A percentile compares a stretch with the other conserved stretches of the same genome.
Evolutionary conservation across 2,797 vertebrate genomes (phyloP).

Genomic region (Syngnathus acus): DNA sequence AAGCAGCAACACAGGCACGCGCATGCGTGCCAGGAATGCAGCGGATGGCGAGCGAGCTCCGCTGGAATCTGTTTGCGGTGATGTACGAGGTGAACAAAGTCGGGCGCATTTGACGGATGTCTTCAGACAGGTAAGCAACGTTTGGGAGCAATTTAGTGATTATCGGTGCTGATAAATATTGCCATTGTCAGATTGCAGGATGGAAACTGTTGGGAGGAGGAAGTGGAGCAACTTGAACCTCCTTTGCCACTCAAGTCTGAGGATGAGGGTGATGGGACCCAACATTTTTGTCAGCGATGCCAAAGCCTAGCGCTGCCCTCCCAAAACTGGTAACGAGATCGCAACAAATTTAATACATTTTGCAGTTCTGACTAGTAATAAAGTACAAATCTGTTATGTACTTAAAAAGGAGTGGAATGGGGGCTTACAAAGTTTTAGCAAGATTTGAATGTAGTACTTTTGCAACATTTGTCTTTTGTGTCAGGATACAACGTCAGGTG

Average conservation of each 20-base stretch:
- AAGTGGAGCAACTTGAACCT: slow-evolving; percentile 55
- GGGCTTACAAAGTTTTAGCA: no score
- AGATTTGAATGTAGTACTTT: not conserved
- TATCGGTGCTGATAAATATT: not conserved
- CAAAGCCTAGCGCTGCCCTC: not conserved
- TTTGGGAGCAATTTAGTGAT: not conserved
- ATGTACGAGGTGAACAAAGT: not conserved
- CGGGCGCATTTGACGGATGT: not conserved
- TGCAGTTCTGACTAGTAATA: no score
- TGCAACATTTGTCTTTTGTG: not conserved
- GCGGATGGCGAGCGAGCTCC: slow-evolving; percentile 21
- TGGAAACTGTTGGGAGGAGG: slow-evolving; percentile 15
- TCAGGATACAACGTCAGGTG: slow-evolving; percentile 16
- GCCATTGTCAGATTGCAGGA: not conserved
- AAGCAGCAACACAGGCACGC: slow-evolving; percentile 25
- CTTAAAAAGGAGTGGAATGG: no score
- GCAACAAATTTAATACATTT: not conserved
- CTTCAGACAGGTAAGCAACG: not conserved
- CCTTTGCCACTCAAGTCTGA: slow-evolving; percentile 73
- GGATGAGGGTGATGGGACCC: slow-evolving; percentile 26
- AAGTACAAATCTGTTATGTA: not conserved
- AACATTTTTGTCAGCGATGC: not conserved
- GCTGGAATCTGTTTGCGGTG: not conserved
- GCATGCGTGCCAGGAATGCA: slow-evolving; percentile 21
- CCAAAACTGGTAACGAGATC: not conserved